Conservation (phyloP, 2,113 vertebrate species). For the Psilopogon haemacephalus region DNA sequence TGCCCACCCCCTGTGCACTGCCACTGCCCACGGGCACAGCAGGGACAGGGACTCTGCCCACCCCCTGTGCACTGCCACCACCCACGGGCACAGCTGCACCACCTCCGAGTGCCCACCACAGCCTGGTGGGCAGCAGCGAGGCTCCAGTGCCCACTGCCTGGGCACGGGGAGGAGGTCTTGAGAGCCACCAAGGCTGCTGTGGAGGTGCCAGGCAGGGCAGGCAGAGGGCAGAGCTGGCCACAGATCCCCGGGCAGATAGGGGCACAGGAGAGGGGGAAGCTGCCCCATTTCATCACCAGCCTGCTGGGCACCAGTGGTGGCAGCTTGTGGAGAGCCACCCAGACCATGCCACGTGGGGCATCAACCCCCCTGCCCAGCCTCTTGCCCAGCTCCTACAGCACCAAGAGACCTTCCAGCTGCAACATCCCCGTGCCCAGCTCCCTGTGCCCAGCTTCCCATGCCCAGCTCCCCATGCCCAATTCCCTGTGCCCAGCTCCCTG, state of each 20-base stretch:
- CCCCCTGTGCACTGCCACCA: not conserved
- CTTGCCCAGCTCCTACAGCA: not conserved
- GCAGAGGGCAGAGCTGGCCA: not conserved
- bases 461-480: not conserved
- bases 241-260: not conserved
- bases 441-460: rapidly evolving
- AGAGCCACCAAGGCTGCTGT: not conserved
- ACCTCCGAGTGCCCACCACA: not conserved
- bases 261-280: not conserved
- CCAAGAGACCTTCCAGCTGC: not conserved
- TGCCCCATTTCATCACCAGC: not conserved
- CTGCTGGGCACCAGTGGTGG: not conserved
- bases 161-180: not conserved
- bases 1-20: no score
- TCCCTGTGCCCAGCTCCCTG: rapidly evolving
- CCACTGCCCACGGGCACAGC: no score
- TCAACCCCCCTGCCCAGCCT: no score
- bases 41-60: not conserved
- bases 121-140: no score
- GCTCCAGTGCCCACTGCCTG: not conserved
- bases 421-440: not conserved
- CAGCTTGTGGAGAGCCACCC: not conserved
- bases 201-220: not conserved
- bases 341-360: rapidly evolving
- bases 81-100: rapidly evolving